Evolutionary conservation across 2,888 invertebrate genomes (phyloP).

Genomic region (Eristalis pertinax): DNA sequence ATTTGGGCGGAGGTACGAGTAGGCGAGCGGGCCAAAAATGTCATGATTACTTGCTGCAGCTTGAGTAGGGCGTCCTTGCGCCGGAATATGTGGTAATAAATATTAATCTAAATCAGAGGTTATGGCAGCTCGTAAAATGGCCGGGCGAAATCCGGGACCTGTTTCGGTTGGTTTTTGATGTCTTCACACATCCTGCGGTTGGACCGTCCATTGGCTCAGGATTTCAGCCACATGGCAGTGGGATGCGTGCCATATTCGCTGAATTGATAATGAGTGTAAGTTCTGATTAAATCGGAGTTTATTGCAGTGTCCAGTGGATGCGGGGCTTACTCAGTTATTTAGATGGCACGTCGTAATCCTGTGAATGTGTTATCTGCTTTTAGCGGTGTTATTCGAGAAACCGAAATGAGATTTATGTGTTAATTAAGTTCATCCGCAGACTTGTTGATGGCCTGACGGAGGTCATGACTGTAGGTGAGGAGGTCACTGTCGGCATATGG

Average conservation of each 20-base stretch:
- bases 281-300: conserved; percentile 32
- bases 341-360: neutral
- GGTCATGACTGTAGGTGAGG: neutral
- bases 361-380: neutral
- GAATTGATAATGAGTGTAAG: conserved; percentile 42
- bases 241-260: neutral
- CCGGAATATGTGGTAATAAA: conserved; percentile 18
- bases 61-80: neutral
- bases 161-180: conserved; percentile 14
- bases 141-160: conserved; percentile 17
- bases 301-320: neutral
- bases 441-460: neutral
- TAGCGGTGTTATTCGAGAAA: neutral
- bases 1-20: conserved; percentile 17
- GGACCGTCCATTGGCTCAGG: conserved; percentile 5
- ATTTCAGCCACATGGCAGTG: neutral
- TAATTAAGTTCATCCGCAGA: neutral
- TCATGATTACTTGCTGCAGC: conserved; percentile 17
- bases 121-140: conserved; percentile 32
- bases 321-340: neutral
- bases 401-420: neutral
- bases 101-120: conserved; percentile 43
- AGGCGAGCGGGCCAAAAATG: neutral
- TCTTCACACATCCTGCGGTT: neutral
- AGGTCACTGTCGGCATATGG: no score